Evolutionary conservation across 2,888 invertebrate species (phyloP), one percentile per base, ranked within the genome.

Genomic region (Xanthorhoe spadicearia): DNA sequence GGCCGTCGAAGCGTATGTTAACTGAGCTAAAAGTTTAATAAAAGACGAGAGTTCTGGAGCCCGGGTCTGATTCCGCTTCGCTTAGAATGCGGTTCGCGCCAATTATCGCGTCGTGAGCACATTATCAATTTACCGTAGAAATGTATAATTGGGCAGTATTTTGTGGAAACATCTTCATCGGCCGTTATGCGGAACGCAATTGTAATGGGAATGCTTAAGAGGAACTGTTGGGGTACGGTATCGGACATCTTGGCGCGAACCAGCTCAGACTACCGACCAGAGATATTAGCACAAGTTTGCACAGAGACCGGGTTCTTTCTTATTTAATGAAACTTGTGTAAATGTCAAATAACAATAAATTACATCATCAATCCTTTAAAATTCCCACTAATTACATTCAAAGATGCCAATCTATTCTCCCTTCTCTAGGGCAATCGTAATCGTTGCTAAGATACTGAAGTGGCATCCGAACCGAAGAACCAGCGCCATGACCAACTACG

Each of bases 11-110:
- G 75, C 80, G 81, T 83, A 79, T 77, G 80, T 83, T 83, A 80
- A 85, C 76, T 67, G 78, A 81, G 80, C 78, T 82, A 81, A 83
- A 85, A 83, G 83, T 87, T 83, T 81, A 85, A 85, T 83, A 81
- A 83, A 76, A 75, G 77, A 78, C 72, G 57, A 66, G 58, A 61
- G 67, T 57, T 48, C 38, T 49, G 65, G 49, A 48, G 52, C 48
- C 35, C 48, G 56, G 56, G 52, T 53, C 52, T 50, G 55, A 61
- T 68, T 53, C 50, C 48, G 55, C 61, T 68, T 68, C 64, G 65
- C 66, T 80, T 80, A 80, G 80, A 81, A 78, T 78, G 77, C 74
- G 77, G 75, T 77, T 78, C 77, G 66, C 70, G 78, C 76, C 82
- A 83, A 84, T 85, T 83, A 87, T 78, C 80, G 74, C 76, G 73